These are phyloP conservation scores for Noctua pronuba DNA, from an alignment of 2,888 invertebrate genomes.

Conservation along the genomic window DNA sequence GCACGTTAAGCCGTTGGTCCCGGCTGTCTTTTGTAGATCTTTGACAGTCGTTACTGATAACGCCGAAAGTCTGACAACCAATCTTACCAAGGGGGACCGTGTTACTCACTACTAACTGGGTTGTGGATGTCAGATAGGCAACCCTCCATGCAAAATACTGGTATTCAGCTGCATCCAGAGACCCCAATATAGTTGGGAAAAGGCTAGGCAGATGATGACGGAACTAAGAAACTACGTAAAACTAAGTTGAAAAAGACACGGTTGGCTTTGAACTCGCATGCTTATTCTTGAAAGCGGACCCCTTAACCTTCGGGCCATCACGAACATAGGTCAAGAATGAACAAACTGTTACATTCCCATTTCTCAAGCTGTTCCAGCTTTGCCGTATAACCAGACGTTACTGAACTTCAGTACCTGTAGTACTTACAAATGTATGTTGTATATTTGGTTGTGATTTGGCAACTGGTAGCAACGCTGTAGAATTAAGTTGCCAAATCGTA, in stretches of 20 bases:
- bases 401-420: neutral
- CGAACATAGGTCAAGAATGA: constrained; percentile 3
- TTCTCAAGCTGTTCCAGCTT: neutral
- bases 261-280: neutral
- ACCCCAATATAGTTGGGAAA: no score
- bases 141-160: no score
- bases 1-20: no score
- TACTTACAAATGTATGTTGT: neutral
- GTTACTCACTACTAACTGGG: no score
- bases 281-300: neutral
- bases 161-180: no score
- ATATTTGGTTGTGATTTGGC: constrained; percentile 13
- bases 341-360: neutral
- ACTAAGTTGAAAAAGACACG: neutral
- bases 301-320: constrained; percentile 4
- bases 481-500: constrained; percentile 27
- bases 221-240: neutral
- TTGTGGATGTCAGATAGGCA: no score
- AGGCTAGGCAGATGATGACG: no score
- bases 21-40: no score
- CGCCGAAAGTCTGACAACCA: no score
- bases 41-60: no score
- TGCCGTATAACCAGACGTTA: neutral
- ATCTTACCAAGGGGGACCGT: no score
- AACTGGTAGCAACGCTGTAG: neutral